These are phyloP conservation scores for Dioctria rufipes DNA, from an alignment of 2,888 invertebrate species.

Conservation along the genomic window DNA sequence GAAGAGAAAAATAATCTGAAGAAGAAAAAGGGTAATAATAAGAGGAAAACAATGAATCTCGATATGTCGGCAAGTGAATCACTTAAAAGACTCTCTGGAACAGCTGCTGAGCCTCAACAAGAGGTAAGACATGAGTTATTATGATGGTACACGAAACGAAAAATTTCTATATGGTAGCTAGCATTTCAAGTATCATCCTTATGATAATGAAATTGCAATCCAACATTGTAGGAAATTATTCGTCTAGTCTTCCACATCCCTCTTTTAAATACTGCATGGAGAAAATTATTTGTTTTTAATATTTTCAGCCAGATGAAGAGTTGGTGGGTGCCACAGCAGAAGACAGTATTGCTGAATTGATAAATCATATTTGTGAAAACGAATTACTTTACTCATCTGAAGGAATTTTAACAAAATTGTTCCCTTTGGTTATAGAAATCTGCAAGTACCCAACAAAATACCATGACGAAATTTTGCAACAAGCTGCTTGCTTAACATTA, in stretches of 20 bases:
- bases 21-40: constrained; percentile 67
- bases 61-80: constrained; percentile 70
- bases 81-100: constrained; percentile 67
- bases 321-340: constrained; percentile 89
- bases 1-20: constrained; percentile 65
- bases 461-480: constrained; percentile 75
- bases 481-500: constrained; percentile 80
- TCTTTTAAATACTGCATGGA: background rate
- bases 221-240: too few relatives aligned
- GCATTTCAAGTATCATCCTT: too few relatives aligned
- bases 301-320: constrained; percentile 74
- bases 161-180: too few relatives aligned
- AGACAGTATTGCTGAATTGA: constrained; percentile 90
- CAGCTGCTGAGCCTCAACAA: constrained; percentile 69
- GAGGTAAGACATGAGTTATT: constrained; percentile 62
- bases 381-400: constrained; percentile 71
- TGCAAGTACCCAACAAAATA: constrained; percentile 78
- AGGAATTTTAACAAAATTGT: constrained; percentile 74
- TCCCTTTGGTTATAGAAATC: constrained; percentile 74
- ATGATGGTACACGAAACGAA: background rate
- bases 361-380: constrained; percentile 80
- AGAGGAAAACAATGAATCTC: constrained; percentile 64
- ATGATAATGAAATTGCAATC: too few relatives aligned
- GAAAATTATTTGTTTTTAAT: background rate
- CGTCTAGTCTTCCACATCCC: background rate